Base-by-base conservation (phyloP, 2,888 invertebrate genomes). In the Torymus auratus region DNA sequence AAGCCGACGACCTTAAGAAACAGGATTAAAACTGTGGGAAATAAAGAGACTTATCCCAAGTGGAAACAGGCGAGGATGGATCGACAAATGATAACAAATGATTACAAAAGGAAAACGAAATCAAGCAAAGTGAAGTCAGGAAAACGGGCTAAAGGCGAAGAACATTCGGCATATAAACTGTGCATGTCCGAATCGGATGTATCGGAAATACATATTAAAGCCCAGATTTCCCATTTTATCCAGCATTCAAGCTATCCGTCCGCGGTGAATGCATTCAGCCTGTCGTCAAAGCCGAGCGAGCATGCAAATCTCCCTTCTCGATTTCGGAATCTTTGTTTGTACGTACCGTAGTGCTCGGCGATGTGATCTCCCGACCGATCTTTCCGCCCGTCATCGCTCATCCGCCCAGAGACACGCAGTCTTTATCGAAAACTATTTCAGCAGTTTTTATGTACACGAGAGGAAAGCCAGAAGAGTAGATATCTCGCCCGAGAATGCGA, bases 141-240 rank as follows among this genome's bases (percentile, higher is more conserved):
- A 28, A 62, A 62, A 62, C 11, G 14, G 28, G n/a, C 4, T 28
- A 52, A 55, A 23, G 7, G 5, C 53, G 62, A 62, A 52, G 2
- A 60, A 55, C 28, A 56, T 41, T 41, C 41, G 41, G 7, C 41
- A 7, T 5, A 41, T 41, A 41, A 41, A 58, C 60, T 52, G 10
- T 61, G 14, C 53, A 61, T 20, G 68, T 61, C 67, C n/a, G 20
- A 17, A 67, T 17, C 74, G 58, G 69, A 55, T 65, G 23, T 13
- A 68, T 12, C 76, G 28, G 1, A 14, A 11, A 65, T 76, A 71
- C 56, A 77, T 77, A 77, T 80, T 69, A 80, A 80, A 71, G 20
- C 65, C n/a, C 52, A 60, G 61, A 70, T 77, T 70, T 60, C 28
- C 76, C 28, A 52, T 56, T 75, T 64, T 56, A 76, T 64, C 76